A percentile compares a stretch with the other conserved stretches of the same genome.
Conservation (phyloP, 2,888 invertebrate genomes). For the Oscheius sp. region DNA sequence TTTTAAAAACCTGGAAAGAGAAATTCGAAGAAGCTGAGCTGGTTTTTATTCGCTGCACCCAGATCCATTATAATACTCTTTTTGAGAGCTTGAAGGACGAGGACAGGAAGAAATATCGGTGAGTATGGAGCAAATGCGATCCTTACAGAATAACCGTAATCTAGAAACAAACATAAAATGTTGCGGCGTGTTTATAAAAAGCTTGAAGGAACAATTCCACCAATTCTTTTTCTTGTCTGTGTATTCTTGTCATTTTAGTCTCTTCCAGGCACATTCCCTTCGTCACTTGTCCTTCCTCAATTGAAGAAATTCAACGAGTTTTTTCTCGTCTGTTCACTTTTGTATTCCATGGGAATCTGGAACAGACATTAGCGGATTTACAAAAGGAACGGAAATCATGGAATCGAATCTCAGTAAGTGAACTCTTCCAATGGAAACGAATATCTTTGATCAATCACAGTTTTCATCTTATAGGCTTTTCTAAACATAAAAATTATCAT, state of each 20-base stretch:
- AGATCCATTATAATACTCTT: neutral
- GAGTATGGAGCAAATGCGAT: neutral
- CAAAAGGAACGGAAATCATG: neutral
- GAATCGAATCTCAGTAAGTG: too few relatives aligned
- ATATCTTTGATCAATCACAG: too few relatives aligned
- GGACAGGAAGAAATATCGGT: neutral
- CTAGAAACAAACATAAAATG: too few relatives aligned
- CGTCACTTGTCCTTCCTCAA: neutral
- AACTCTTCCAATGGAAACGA: too few relatives aligned
- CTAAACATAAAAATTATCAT: too few relatives aligned
- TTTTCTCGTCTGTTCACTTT: neutral
- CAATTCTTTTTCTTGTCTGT: too few relatives aligned
- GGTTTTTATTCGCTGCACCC: neutral
- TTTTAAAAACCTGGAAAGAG: neutral
- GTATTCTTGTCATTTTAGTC: too few relatives aligned
- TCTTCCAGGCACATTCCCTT: neutral
- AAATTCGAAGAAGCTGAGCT: neutral
- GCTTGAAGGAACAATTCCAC: too few relatives aligned
- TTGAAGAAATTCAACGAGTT: neutral
- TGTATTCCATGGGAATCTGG: neutral
- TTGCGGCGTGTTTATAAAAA: too few relatives aligned
- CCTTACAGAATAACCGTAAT: too few relatives aligned
- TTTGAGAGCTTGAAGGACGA: neutral
- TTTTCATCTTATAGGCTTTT: too few relatives aligned
- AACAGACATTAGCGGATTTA: neutral